Conservation (phyloP, 2,113 vertebrate genomes). For the Rhabdomys dilectus region DNA sequence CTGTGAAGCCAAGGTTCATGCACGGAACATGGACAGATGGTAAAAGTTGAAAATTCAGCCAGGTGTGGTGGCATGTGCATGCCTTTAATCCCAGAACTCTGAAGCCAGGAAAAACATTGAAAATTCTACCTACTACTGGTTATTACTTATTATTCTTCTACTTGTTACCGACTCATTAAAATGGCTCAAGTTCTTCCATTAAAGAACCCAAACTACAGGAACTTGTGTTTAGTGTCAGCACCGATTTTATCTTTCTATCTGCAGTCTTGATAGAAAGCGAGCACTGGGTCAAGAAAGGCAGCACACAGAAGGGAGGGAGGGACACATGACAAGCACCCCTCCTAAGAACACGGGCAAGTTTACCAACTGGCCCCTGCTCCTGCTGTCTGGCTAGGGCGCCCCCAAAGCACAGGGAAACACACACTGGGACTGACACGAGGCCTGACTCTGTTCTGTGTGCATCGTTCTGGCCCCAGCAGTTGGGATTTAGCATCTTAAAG, state of each 20-base stretch:
- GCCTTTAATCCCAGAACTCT: not conserved
- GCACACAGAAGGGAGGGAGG: not conserved
- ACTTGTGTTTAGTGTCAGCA: constrained; percentile 14
- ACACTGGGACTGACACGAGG: rapidly evolving
- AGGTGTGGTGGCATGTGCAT: not conserved
- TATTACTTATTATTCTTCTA: not conserved
- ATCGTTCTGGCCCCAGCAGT: not conserved
- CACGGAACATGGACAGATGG: not conserved
- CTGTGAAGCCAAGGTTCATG: not conserved
- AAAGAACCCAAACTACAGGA: not conserved
- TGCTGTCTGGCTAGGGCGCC: not conserved
- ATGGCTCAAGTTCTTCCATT: not conserved
- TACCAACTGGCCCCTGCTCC: too few relatives aligned
- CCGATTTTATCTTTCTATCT: not conserved
- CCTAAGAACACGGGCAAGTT: not conserved
- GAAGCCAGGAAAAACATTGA: not conserved
- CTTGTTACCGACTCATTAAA: constrained; percentile 4
- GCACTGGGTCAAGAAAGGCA: not conserved
- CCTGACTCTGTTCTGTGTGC: not conserved
- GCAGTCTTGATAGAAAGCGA: not conserved
- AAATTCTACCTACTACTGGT: not conserved
- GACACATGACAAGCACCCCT: not conserved
- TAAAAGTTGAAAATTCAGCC: not conserved
- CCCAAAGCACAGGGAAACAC: not conserved
- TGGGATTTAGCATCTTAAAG: constrained; percentile 5